A percentile compares a stretch with the other conserved stretches of the same genome.
phyloP scores from a whole-genome alignment of 2,113 vertebrate genomes.

The Cranoglanis bouderius region DNA sequence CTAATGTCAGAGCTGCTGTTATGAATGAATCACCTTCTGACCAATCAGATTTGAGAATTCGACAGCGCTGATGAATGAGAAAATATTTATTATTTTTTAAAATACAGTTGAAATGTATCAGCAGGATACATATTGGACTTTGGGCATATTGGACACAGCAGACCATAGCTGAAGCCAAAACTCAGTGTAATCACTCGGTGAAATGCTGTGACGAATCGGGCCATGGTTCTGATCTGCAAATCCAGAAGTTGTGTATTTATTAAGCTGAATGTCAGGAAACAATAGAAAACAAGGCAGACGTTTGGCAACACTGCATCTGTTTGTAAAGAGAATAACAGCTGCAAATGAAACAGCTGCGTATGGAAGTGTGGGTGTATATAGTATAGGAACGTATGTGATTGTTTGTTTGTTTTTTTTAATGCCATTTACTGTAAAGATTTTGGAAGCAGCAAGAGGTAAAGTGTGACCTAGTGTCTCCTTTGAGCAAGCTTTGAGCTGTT shows the following conservation, averaged over 20 bases:
- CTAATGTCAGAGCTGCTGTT: neutral
- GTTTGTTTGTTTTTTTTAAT: neutral
- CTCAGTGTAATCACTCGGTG: neutral
- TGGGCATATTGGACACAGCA: neutral
- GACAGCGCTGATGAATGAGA: neutral
- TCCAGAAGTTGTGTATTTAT: conserved; percentile 20
- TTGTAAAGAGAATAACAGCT: neutral
- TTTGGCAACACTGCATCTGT: neutral
- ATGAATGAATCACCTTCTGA: neutral
- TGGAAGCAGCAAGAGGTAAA: neutral
- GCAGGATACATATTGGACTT: neutral
- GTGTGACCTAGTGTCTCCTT: neutral
- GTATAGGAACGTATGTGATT: neutral
- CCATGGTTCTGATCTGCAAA: conserved; percentile 22
- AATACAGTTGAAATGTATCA: neutral
- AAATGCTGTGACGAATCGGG: conserved; percentile 37
- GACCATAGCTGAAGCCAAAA: neutral
- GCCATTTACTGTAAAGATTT: neutral
- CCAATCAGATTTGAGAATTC: neutral
- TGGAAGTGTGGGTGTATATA: neutral
- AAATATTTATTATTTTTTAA: neutral
- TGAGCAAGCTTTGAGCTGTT: neutral
- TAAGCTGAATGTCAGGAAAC: conserved; percentile 16
- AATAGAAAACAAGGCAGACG: neutral
- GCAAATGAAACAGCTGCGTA: neutral